Base-by-base conservation (phyloP, 1,140 invertebrate species). In the Pogonomyrmex barbatus region DNA sequence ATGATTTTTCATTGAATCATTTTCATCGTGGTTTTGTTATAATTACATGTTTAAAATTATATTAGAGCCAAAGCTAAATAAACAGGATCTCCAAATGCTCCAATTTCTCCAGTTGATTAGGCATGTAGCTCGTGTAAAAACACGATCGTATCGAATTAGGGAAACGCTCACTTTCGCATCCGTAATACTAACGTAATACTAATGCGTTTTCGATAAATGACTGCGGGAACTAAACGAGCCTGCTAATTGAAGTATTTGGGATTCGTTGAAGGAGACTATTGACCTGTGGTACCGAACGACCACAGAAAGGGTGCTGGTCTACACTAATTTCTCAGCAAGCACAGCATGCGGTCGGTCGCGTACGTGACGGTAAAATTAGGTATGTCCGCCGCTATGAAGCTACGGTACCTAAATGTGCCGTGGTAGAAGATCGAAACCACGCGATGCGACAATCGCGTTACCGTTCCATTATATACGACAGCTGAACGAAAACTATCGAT, bases 371-470 rank as follows among this genome's bases (percentile, higher is more conserved):
- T 75, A 50, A 83, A 83, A 83, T 83, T 83, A 75, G 79, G 56
- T 83, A 83, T 73, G 54, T 67, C 42, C n/a, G n/a, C 39, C 33
- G 42, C 62, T 70, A 56, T 85, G 50, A 86, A 50, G 47, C 68
- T 12, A 42, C 9, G 30, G 17, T 67, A 68, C 36, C 86, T 89
- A 83, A 83, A 67, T 62, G 50, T 65, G 52, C 17, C 50, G 52
- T 39, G 54, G 45, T n/a, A 63, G 58, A 54, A 78, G 87, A 89
- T 85, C 79, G 79, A 87, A 91, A 87, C 88, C 76, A 42, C 65
- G 24, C 24, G 45, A 36, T 62, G 30, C 79, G 79, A 82, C 79
- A 83, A 83, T 83, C 54, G 24, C n/a, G 58, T 83, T 83, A 83
- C 54, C 65, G 63, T 54, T 70, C 77, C 65, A 81, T 81, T 81